Evolutionary conservation across 2,888 invertebrate genomes (phyloP).

Genomic region (Zelleria hepariella): DNA sequence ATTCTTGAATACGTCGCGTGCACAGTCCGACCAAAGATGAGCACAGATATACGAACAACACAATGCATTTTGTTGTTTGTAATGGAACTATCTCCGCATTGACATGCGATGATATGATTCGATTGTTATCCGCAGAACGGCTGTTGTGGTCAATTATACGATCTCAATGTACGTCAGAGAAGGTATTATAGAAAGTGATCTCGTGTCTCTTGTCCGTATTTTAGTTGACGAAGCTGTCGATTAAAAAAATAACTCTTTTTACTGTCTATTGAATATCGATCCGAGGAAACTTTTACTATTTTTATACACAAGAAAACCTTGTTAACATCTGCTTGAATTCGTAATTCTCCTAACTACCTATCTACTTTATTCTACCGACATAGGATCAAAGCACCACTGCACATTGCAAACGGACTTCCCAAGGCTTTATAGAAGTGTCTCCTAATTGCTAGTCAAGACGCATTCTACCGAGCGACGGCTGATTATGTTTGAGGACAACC

Average conservation of each 20-base stretch:
- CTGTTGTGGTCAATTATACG: background rate
- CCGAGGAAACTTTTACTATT: too few relatives aligned
- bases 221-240: too few relatives aligned
- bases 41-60: background rate
- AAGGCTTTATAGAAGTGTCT: background rate
- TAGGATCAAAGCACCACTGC: background rate
- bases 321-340: background rate
- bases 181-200: background rate
- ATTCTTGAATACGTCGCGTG: background rate
- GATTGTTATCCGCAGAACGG: background rate
- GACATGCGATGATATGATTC: background rate
- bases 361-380: background rate
- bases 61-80: background rate
- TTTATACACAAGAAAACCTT: background rate
- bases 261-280: too few relatives aligned
- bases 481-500: background rate
- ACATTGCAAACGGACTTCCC: slow-evolving; percentile 1
- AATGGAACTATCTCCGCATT: background rate
- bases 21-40: background rate
- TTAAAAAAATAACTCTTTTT: too few relatives aligned
- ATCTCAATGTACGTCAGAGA: background rate
- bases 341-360: background rate
- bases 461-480: background rate
- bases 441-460: background rate
- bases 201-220: background rate